Base-by-base conservation (phyloP, 2,797 vertebrate species). In the Picus viridis region DNA sequence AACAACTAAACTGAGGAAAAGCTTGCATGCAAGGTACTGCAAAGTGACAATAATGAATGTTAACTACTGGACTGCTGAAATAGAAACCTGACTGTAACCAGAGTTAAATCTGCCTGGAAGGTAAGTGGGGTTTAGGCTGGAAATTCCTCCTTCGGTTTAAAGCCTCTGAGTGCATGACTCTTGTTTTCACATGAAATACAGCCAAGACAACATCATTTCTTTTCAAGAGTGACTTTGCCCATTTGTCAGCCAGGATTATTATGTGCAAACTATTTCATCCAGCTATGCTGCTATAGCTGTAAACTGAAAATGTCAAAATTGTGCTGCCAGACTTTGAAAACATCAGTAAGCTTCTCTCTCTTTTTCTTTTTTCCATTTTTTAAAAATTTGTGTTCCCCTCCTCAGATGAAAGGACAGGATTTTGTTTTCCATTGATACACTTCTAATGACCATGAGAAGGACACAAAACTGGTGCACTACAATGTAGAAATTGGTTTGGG, bases 161-260 rank as follows among this genome's bases (percentile, higher is more conserved):
- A 84, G 63, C 36, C 51, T 61, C 8, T 71, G 41, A 24, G 7
- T 36, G 12, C 17, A 49, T 30, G 27, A 87, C 39, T 78, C 39
- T 32, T 68, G 45, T 51, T 84, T 93, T 87, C 49, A 39, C 3
- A 63, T 47, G 43, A 78, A 90, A 51, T 56, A 19, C 9, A 83
- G 36, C 49, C 36, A 76, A 83, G 67, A 30, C 30, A 84, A 45
- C 81, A 80, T 73, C 36, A 82, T 27, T 49, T 93, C 20, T 86
- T 96, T 94, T 77, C 61, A 92, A 81, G 64, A 96, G 91, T 63
- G 70, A 80, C 45, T 93, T 91, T 93, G 59, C 41, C 73, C 62
- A 86, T 95, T 57, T 93, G 76, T 74, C 94, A 80, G 12, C 27
- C 76, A 36, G 76, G 68, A 87, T 97, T 87, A 90, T 96, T 95